Base-by-base conservation (phyloP, 2,113 vertebrate genomes). In the Ptilorrhoa leucosticta region DNA sequence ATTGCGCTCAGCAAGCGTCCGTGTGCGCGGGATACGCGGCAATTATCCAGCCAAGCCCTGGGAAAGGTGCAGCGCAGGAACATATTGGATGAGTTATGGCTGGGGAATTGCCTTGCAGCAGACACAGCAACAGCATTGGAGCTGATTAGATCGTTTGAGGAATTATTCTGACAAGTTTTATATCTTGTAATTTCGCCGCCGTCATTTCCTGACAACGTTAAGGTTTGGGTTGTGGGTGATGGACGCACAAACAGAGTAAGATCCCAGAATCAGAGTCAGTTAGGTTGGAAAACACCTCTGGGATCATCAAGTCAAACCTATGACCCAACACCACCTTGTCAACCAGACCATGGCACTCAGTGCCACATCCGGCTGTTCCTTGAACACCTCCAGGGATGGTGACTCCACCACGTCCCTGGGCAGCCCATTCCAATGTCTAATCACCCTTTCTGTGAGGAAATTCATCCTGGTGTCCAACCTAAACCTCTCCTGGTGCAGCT, bases 21-120 rank as follows among this genome's bases (percentile, higher is more conserved):
- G 4, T 0, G 26, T 1, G 30, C 7, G 13, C 15, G 8, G 39
- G 66, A 3, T 24, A 3, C 22, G 0, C 17, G 1, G 82, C 47
- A 35, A 64, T 72, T 53, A 44, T 11, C 56, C 53, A 42, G 57
- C 77, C 66, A 54, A 24, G 50, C 57, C 87, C 35, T 31, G 87
- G 33, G 35, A 54, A 44, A 58, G 76, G 69, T 14, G 85, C 12
- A 58, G 45, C 3, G 70, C 64, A 72, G 70, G 70, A 66, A 28
- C 57, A 20, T 1, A 9, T 2, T 6, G 83, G 27, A 45, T 1
- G 8, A 58, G 50, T 10, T 21, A 1, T 26, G 63, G 19, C 42
- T 81, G 81, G 87, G 92, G 68, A 94, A 40, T 51, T 57, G 7
- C 3, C 89, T n/a, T 24, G 63, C 63, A 71, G 86, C 76, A 78